Percentiles rank a stretch among this genome's conserved stretches.
These are phyloP conservation scores for Trichopoda pennipes DNA, from an alignment of 2,888 invertebrate species.

Conservation along the genomic window DNA sequence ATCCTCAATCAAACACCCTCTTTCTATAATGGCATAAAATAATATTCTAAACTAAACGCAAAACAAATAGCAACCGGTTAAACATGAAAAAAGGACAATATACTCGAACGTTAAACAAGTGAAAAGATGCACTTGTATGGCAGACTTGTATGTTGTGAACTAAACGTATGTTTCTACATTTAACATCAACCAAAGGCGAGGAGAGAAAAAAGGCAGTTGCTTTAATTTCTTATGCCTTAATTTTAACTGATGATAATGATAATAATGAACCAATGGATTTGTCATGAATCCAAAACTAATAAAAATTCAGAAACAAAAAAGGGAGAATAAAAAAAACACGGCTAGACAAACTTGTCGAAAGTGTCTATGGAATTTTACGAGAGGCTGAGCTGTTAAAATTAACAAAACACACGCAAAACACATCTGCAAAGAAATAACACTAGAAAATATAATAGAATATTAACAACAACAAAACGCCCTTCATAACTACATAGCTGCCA, in stretches of 20 bases:
- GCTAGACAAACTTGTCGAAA: conserved; percentile 54
- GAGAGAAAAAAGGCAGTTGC: conserved; percentile 31
- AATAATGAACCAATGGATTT: conserved; percentile 68
- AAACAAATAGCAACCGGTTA: conserved; percentile 65
- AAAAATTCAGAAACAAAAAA: conserved; percentile 14
- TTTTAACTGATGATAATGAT: conserved; percentile 62
- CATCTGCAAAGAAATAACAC: conserved; percentile 62
- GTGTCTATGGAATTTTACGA: conserved; percentile 39
- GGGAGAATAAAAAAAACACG: not conserved
- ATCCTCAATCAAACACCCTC: conserved; percentile 54
- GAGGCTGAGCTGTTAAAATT: conserved; percentile 68
- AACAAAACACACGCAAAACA: conserved; percentile 68
- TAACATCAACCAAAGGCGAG: not conserved
- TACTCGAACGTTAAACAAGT: conserved; percentile 42
- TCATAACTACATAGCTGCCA: conserved; percentile 4
- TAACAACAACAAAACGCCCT: conserved; percentile 63
- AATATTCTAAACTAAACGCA: conserved; percentile 43
- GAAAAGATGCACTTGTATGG: conserved; percentile 59
- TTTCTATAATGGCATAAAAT: not conserved
- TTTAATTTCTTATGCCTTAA: conserved; percentile 61
- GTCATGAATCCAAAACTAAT: conserved; percentile 64
- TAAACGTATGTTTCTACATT: conserved; percentile 42
- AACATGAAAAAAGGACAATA: conserved; percentile 37
- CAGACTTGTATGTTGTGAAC: conserved; percentile 15
- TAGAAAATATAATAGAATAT: conserved; percentile 30